phyloP scores from a whole-genome alignment of 2,113 vertebrate species.

The Coryphaenoides rupestris region DNA sequence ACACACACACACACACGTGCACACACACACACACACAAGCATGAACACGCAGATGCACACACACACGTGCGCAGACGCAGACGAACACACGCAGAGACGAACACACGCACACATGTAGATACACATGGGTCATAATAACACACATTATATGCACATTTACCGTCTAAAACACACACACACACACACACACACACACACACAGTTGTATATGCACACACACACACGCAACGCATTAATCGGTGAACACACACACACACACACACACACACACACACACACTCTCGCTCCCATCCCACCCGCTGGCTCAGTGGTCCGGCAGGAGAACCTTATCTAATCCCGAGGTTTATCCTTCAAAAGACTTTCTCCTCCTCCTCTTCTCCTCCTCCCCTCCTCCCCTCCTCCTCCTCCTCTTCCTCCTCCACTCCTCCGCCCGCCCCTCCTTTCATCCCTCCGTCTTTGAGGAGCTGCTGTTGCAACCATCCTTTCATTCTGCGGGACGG shows the following conservation, averaged over 20 bases:
- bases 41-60: conserved; percentile 17
- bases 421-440: conserved; percentile 40
- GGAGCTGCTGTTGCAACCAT: conserved; percentile 47
- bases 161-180: neutral
- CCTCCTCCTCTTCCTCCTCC: conserved; percentile 48
- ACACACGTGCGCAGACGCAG: conserved; percentile 6
- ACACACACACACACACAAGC: conserved; percentile 22
- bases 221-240: too few relatives aligned
- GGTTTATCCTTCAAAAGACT: conserved; percentile 77
- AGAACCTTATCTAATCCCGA: conserved; percentile 71
- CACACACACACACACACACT: neutral
- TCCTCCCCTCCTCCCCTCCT: conserved; percentile 33
- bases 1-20: conserved; percentile 17
- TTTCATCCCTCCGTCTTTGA: conserved; percentile 63
- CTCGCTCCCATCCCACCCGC: neutral
- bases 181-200: too few relatives aligned
- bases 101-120: neutral
- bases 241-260: too few relatives aligned
- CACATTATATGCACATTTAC: neutral
- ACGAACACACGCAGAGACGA: conserved; percentile 7
- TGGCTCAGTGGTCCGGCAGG: conserved; percentile 67
- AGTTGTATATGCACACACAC: too few relatives aligned
- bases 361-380: conserved; percentile 46
- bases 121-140: neutral
- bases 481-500: conserved; percentile 46